phyloP scores from a whole-genome alignment of 2,888 invertebrate species.

The Sphinx pinastri region DNA sequence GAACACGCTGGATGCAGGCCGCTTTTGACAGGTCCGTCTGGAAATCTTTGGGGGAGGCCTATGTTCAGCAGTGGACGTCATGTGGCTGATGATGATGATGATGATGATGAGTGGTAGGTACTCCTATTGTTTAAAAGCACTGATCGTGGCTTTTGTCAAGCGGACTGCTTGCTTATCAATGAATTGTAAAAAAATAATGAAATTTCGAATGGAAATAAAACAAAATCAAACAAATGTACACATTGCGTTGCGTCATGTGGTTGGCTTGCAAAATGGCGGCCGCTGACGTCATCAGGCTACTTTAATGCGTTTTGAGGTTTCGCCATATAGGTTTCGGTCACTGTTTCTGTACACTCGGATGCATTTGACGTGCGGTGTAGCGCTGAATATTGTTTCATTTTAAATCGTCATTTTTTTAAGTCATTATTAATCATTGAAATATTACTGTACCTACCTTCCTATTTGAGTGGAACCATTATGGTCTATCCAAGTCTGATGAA shows the following conservation, averaged over 20 bases:
- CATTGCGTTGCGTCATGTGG: constrained; percentile 32
- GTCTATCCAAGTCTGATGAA: too few relatives aligned
- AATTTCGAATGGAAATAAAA: neutral
- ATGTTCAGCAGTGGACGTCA: too few relatives aligned
- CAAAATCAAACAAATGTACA: constrained; percentile 14
- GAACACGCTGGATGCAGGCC: too few relatives aligned
- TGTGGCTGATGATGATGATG: too few relatives aligned
- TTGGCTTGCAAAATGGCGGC: constrained; percentile 34
- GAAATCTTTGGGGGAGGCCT: too few relatives aligned
- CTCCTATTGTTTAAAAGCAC: too few relatives aligned
- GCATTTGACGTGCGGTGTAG: constrained; percentile 17
- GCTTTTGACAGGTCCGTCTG: too few relatives aligned
- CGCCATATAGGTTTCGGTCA: constrained; percentile 7
- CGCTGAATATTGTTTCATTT: constrained; percentile 5
- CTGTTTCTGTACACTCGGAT: neutral
- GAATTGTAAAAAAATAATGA: too few relatives aligned
- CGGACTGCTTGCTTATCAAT: too few relatives aligned
- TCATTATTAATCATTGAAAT: neutral
- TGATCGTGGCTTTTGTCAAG: too few relatives aligned
- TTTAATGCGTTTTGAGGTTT: constrained; percentile 42
- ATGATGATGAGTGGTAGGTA: too few relatives aligned
- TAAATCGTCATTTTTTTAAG: neutral
- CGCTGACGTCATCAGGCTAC: constrained; percentile 37
- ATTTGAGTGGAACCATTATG: too few relatives aligned
- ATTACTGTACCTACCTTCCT: neutral